Conservation (phyloP, 2,888 invertebrate species). For the Cheilosia vernalis region DNA sequence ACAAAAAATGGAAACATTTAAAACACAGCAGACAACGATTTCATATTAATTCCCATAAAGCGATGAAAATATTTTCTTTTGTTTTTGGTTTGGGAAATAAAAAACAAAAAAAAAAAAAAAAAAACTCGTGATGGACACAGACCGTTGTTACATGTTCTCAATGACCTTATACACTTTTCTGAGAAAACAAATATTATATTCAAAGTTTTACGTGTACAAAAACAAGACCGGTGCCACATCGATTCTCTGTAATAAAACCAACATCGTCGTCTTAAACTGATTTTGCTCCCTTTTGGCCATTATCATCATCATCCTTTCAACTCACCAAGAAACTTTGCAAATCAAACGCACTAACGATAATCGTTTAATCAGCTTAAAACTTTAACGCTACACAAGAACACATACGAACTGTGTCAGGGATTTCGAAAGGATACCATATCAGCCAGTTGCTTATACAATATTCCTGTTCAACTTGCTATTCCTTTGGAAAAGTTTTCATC, state of each 20-base stretch:
- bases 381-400: conserved; percentile 38
- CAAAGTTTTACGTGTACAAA: conserved; percentile 45
- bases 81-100: no score
- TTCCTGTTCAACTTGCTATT: background rate
- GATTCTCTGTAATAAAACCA: conserved; percentile 13
- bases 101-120: background rate
- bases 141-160: background rate
- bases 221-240: conserved; percentile 5
- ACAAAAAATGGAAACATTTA: no score
- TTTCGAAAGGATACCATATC: conserved; percentile 10
- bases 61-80: conserved; percentile 15
- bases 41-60: conserved; percentile 6
- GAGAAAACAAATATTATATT: conserved; percentile 32
- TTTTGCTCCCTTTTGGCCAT: conserved; percentile 9
- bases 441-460: conserved; percentile 34
- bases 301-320: conserved; percentile 5
- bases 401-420: conserved; percentile 35
- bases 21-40: no score
- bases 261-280: conserved; percentile 14
- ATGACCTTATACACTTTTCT: conserved; percentile 16
- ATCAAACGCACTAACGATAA: conserved; percentile 68
- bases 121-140: conserved; percentile 5
- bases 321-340: conserved; percentile 65
- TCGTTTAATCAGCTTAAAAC: conserved; percentile 73
- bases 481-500: conserved; percentile 30